A percentile compares a stretch with the other conserved stretches of the same genome.
Evolutionary conservation across 2,888 invertebrate genomes (phyloP).

Genomic region (Slavum lentiscoides): DNA sequence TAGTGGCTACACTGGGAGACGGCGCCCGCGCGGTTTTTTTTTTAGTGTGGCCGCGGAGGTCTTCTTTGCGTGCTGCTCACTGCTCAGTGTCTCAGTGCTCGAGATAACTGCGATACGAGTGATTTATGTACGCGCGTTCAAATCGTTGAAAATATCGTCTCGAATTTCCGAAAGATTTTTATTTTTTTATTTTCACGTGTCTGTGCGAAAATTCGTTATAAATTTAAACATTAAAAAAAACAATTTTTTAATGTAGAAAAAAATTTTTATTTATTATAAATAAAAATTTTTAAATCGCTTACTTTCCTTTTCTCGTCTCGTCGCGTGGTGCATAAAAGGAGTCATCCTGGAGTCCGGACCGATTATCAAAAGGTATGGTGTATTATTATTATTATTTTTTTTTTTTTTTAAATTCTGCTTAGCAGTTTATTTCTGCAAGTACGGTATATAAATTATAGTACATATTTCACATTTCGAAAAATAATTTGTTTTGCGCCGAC

Average conservation of each 20-base stretch:
- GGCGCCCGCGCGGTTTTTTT: constrained; percentile 15
- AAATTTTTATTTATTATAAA: too few species aligned
- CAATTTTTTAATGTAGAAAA: not conserved
- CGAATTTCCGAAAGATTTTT: not conserved
- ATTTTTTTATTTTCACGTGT: not conserved
- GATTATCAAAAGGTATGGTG: constrained; percentile 42
- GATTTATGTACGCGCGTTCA: not conserved
- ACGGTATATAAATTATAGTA: too few species aligned
- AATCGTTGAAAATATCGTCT: not conserved
- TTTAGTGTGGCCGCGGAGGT: constrained; percentile 15
- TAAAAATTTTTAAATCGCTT: too few species aligned
- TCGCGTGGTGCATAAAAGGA: constrained; percentile 5
- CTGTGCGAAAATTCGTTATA: not conserved
- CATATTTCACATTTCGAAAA: too few species aligned
- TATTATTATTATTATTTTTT: too few species aligned
- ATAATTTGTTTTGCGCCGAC: too few species aligned
- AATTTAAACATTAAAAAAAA: too few species aligned
- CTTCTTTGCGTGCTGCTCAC: constrained; percentile 11
- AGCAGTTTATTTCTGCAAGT: too few species aligned
- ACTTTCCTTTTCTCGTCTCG: not conserved
- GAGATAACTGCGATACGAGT: not conserved
- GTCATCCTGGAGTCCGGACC: constrained; percentile 52
- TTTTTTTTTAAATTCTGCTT: too few species aligned
- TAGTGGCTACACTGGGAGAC: constrained; percentile 36
- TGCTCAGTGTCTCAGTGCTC: constrained; percentile 9